phyloP scores from a whole-genome alignment of 2,888 invertebrate species.

The Oligia strigilis region DNA sequence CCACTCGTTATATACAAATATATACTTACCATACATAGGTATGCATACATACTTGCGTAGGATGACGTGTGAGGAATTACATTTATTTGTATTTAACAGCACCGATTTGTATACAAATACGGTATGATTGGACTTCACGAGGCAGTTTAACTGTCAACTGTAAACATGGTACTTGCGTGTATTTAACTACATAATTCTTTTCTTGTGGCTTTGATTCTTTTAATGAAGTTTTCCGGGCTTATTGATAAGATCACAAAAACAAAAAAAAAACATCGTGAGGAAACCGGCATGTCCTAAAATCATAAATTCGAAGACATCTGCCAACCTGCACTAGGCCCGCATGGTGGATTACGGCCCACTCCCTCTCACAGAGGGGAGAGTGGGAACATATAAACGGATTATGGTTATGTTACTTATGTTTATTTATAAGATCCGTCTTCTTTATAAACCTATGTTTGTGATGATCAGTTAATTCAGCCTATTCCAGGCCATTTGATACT shows the following conservation, averaged over 20 bases:
- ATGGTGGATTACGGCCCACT: too few relatives aligned
- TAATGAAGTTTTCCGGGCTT: not conserved
- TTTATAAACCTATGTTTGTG: not conserved
- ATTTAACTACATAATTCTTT: not conserved
- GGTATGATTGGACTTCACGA: constrained; percentile 55
- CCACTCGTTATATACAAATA: constrained; percentile 54
- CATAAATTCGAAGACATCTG: too few relatives aligned
- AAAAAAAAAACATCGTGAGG: too few relatives aligned
- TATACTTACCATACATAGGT: constrained; percentile 5
- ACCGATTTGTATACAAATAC: constrained; percentile 45
- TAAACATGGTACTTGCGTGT: not conserved
- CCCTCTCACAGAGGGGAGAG: too few relatives aligned
- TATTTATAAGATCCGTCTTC: not conserved
- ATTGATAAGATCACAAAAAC: not conserved
- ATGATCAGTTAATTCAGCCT: not conserved
- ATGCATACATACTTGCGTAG: constrained; percentile 8
- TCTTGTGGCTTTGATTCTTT: constrained; percentile 9
- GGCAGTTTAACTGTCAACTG: constrained; percentile 29
- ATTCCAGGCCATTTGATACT: not conserved
- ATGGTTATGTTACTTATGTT: too few relatives aligned
- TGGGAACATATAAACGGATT: too few relatives aligned
- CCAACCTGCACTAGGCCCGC: too few relatives aligned
- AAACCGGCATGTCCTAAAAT: too few relatives aligned
- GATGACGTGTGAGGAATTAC: constrained; percentile 60
- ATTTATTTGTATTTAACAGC: constrained; percentile 49